These are phyloP conservation scores for Carduelis carduelis DNA, from an alignment of 2,797 vertebrate genomes.

Conservation along the genomic window DNA sequence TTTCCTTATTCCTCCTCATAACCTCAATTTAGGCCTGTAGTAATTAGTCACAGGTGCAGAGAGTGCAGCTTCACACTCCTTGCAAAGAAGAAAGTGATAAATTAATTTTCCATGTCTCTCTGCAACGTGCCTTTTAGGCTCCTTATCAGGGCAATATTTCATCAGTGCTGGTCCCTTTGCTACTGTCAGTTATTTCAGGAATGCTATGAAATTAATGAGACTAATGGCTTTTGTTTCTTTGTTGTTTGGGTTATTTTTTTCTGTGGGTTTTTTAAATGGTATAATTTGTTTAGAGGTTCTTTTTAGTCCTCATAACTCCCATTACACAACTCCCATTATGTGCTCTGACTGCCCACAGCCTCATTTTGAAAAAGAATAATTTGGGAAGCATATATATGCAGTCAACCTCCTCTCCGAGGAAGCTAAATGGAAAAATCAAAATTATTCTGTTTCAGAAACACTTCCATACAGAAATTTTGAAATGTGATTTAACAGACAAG, in stretches of 20 bases:
- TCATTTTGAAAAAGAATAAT: slow-evolving; percentile 11
- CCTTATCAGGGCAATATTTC: not conserved
- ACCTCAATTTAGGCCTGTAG: not conserved
- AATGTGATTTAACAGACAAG: not conserved
- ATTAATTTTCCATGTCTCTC: slow-evolving; percentile 2
- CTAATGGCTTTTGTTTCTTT: not conserved
- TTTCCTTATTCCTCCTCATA: not conserved
- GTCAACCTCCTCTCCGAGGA: not conserved
- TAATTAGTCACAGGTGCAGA: slow-evolving; percentile 14
- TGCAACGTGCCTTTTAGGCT: not conserved
- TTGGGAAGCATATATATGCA: not conserved
- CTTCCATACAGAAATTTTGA: not conserved
- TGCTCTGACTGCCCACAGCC: not conserved
- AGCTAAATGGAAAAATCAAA: slow-evolving; percentile 14
- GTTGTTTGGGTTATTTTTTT: not conserved
- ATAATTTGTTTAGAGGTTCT: slow-evolving; percentile 15
- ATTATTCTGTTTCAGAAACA: not conserved
- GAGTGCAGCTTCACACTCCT: not conserved
- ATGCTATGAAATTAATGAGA: slow-evolving; percentile 27
- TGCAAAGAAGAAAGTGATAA: slow-evolving; percentile 8
- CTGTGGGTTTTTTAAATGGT: not conserved
- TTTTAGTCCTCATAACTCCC: not conserved
- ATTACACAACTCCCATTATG: not conserved
- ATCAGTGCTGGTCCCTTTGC: not conserved
- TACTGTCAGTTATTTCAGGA: slow-evolving; percentile 36